Conservation (phyloP, 2,113 vertebrate species). For the Dicerorhinus sumatrensis region DNA sequence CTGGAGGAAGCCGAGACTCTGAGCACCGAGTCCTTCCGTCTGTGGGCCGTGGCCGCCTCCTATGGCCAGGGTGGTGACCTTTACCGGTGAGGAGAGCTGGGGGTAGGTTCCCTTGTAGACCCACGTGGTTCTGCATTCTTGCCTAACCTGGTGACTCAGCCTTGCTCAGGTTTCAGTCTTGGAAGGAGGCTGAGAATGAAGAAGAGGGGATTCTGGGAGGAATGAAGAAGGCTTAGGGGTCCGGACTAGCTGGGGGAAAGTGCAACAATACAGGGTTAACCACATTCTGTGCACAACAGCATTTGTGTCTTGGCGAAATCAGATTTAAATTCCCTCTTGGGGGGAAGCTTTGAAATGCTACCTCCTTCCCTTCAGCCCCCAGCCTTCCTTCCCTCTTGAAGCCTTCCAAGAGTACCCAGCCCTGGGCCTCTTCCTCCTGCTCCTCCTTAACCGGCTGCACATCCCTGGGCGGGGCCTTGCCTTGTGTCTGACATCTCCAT, state of each 20-base stretch:
- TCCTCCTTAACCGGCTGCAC: neutral
- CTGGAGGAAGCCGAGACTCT: slow-evolving; percentile 89
- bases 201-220: neutral
- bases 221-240: neutral
- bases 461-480: neutral
- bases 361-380: neutral
- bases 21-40: slow-evolving; percentile 91
- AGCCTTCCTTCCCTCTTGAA: neutral
- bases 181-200: neutral
- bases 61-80: slow-evolving; percentile 94
- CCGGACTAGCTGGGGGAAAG: neutral
- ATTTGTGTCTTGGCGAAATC: neutral
- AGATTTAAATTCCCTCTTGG: neutral
- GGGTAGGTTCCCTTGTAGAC: neutral
- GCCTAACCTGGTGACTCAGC: neutral
- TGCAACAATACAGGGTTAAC: neutral
- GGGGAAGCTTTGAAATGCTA: neutral
- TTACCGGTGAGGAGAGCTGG: slow-evolving; percentile 89
- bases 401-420: too few relatives aligned
- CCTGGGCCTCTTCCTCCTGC: neutral
- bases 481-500: neutral
- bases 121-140: neutral
- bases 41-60: slow-evolving; percentile 93
- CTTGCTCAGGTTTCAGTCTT: neutral
- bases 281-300: neutral